Evolutionary conservation across 1,140 invertebrate species (phyloP), one percentile per base, ranked within the genome.

Genomic region (Pemphigus obesinymphae): DNA sequence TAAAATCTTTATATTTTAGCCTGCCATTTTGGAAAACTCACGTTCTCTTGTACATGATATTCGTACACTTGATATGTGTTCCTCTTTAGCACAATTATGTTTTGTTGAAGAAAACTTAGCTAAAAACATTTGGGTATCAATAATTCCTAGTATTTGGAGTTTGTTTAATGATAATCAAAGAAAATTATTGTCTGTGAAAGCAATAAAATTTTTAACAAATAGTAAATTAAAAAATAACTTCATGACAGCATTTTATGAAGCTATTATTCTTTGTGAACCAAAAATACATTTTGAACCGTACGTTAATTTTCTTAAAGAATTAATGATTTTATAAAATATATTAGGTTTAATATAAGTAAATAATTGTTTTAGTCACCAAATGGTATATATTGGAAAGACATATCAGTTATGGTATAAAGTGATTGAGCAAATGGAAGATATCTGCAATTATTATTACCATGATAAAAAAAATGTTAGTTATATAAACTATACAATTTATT

Each of bases 161-260:
- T 58, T 63, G 0, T 63, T 80, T 63, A 29, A 10, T 61, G 37
- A 63, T 26, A 7, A 34, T 20, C 55, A 80, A 45, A 63, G 37
- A 45, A 43, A 20, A 0, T 29, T 50, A 43, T 45, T 80, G 13
- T 40, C 76, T 0, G 3, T 6, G 8, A 58, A n/a, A 5, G 34
- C 55, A 40, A 31, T 45, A 0, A 7, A 63, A n/a, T 80, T 61
- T 50, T 80, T 80, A 43, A 15, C 53, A n/a, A 80, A 20, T 5
- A 80, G 76, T 26, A 55, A 63, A 40, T 5, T 61, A 29, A 61
- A 43, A 61, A 80, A 80, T 63, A 58, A 63, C 5, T 80, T 80
- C 63, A 61, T 61, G 76, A 45, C 55, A n/a, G 50, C n/a, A 11
- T 61, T 80, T 80, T 80, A 80, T 63, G 76, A 80, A 43, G 31